These are phyloP conservation scores for Drosophila ohnishii DNA, from an alignment of 1,140 invertebrate genomes.

Conservation along the genomic window DNA sequence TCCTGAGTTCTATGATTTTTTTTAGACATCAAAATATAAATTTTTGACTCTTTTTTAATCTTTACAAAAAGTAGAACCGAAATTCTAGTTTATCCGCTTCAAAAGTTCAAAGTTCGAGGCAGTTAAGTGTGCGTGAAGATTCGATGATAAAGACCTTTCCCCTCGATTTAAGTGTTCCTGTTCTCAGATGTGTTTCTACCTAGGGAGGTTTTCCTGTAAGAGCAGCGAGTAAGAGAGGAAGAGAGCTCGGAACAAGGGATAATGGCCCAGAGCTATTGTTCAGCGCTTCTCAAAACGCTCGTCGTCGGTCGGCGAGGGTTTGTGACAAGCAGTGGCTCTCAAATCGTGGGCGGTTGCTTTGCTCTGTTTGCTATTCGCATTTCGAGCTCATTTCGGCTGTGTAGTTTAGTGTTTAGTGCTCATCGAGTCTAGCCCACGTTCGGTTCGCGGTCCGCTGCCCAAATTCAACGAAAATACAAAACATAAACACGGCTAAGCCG, in stretches of 20 bases:
- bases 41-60: background rate
- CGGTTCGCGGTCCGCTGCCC: slow-evolving; percentile 50
- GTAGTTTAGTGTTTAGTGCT: slow-evolving; percentile 51
- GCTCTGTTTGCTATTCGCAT: slow-evolving; percentile 56
- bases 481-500: slow-evolving; percentile 33
- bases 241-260: slow-evolving; percentile 1
- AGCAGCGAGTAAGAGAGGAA: background rate
- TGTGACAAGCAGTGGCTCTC: slow-evolving; percentile 30
- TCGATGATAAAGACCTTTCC: slow-evolving; percentile 20
- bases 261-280: slow-evolving; percentile 1
- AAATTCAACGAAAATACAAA: slow-evolving; percentile 29
- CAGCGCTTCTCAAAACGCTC: slow-evolving; percentile 52
- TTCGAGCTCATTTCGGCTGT: slow-evolving; percentile 50
- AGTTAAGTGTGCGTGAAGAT: slow-evolving; percentile 29
- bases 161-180: slow-evolving; percentile 2
- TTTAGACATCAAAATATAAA: background rate
- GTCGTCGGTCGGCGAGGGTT: slow-evolving; percentile 3
- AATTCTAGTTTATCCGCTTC: background rate
- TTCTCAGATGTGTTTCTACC: background rate
- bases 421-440: slow-evolving; percentile 57
- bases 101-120: slow-evolving; percentile 12
- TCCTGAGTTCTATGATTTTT: background rate
- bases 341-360: slow-evolving; percentile 58
- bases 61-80: background rate
- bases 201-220: slow-evolving; percentile 31